These are phyloP conservation scores for Megaceryle torquata DNA, from an alignment of 2,113 vertebrate genomes.

Conservation along the genomic window DNA sequence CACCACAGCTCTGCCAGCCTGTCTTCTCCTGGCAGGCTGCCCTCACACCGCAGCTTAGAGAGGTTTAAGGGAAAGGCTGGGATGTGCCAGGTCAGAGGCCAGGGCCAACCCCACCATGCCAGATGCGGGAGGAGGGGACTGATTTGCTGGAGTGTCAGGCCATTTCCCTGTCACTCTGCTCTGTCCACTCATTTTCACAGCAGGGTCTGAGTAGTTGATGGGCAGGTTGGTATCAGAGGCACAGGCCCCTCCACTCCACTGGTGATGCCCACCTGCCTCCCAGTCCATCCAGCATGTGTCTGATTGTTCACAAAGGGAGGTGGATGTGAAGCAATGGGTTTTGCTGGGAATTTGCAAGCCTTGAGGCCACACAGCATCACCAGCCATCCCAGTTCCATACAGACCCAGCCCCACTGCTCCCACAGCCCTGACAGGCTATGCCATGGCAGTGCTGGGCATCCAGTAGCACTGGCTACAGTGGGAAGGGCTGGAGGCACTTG, in stretches of 20 bases:
- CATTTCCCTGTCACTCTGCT: not conserved
- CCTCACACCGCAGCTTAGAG: accelerated
- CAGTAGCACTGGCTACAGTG: accelerated
- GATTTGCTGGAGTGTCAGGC: not conserved
- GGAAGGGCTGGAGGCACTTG: accelerated
- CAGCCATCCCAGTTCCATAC: accelerated
- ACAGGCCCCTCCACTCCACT: accelerated
- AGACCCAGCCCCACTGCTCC: not conserved
- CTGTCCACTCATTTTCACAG: not conserved
- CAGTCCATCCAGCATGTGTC: not conserved
- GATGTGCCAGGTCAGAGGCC: accelerated
- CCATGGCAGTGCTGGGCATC: accelerated
- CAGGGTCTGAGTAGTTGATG: not conserved
- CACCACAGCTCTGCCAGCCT: not conserved
- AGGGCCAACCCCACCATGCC: accelerated
- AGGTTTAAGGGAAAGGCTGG: not conserved
- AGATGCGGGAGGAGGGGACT: not conserved
- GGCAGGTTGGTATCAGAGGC: not conserved
- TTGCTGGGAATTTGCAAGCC: not conserved
- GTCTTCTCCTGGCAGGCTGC: not conserved
- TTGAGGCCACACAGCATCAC: not conserved
- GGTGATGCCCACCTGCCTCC: accelerated
- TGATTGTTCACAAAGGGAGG: accelerated
- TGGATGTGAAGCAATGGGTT: not conserved
- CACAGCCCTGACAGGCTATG: not conserved